These are phyloP conservation scores for Semaprochilodus insignis DNA, from an alignment of 2,797 vertebrate species.

Conservation along the genomic window DNA sequence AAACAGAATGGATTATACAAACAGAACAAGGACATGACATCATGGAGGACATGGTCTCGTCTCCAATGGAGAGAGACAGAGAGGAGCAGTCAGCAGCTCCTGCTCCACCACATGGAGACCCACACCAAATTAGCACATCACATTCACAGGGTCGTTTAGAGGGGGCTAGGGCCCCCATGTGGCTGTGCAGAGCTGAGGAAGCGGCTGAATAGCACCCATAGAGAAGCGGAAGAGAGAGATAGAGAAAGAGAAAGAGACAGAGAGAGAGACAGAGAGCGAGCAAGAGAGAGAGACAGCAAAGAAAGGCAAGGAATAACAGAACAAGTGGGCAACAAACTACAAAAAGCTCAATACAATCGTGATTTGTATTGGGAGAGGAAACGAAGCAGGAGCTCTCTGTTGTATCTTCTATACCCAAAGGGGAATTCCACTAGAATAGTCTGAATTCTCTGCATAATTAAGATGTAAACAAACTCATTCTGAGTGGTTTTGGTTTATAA, in stretches of 20 bases:
- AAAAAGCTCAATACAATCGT: background rate
- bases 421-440: background rate
- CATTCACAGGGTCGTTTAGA: background rate
- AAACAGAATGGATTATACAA: constrained; percentile 89
- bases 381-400: background rate
- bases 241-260: constrained; percentile 11
- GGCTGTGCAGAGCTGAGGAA: background rate
- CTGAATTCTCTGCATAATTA: background rate
- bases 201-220: constrained; percentile 25
- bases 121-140: background rate
- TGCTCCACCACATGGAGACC: constrained; percentile 2
- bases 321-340: background rate
- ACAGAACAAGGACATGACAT: constrained; percentile 77
- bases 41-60: constrained; percentile 67
- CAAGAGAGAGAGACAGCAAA: background rate
- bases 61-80: constrained; percentile 48
- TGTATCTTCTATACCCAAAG: background rate
- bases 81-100: constrained; percentile 42
- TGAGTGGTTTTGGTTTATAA: background rate
- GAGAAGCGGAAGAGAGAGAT: background rate
- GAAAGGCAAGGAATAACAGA: background rate
- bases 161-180: constrained; percentile 5
- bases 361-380: background rate
- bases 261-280: background rate
- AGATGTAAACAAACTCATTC: background rate